Conservation (phyloP, 2,113 vertebrate species). For the Paraplagusia blochii region DNA sequence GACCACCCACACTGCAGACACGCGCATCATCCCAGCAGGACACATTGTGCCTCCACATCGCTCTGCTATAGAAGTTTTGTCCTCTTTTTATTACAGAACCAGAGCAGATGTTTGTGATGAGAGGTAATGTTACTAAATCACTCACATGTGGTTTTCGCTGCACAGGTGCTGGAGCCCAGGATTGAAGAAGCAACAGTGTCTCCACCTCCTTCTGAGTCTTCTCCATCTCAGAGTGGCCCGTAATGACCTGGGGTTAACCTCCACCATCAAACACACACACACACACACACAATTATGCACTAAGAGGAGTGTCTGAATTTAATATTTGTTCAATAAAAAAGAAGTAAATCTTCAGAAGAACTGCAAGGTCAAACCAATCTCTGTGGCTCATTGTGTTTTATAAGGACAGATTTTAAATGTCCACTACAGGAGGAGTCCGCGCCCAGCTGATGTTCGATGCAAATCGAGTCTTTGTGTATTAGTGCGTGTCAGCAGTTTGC, state of each 20-base stretch:
- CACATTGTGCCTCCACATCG: conserved; percentile 16
- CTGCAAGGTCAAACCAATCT: not conserved
- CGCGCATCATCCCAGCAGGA: conserved; percentile 1
- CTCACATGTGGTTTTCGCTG: not conserved
- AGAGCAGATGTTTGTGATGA: not conserved
- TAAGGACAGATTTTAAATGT: not conserved
- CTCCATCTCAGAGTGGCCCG: conserved; percentile 25
- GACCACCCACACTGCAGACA: conserved; percentile 36
- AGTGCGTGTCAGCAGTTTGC: conserved; percentile 56
- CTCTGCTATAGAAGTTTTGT: not conserved
- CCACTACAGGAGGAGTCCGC: not conserved
- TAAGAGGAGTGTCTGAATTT: conserved; percentile 3
- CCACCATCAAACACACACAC: conserved; percentile 17
- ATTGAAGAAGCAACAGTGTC: conserved; percentile 24
- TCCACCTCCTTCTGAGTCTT: conserved; percentile 9
- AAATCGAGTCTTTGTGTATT: conserved; percentile 1
- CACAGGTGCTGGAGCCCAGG: conserved; percentile 54
- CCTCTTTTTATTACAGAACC: not conserved
- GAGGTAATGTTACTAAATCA: not conserved
- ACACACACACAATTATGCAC: conserved; percentile 1
- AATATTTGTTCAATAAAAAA: conserved; percentile 54
- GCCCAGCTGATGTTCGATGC: conserved; percentile 18
- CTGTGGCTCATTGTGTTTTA: not conserved
- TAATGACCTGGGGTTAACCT: conserved; percentile 27
- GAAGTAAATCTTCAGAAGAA: not conserved